A percentile compares a stretch with the other conserved stretches of the same genome.
These are phyloP conservation scores for Cyprinodon brontotheroides DNA, from an alignment of 2,113 vertebrate species.

Conservation along the genomic window DNA sequence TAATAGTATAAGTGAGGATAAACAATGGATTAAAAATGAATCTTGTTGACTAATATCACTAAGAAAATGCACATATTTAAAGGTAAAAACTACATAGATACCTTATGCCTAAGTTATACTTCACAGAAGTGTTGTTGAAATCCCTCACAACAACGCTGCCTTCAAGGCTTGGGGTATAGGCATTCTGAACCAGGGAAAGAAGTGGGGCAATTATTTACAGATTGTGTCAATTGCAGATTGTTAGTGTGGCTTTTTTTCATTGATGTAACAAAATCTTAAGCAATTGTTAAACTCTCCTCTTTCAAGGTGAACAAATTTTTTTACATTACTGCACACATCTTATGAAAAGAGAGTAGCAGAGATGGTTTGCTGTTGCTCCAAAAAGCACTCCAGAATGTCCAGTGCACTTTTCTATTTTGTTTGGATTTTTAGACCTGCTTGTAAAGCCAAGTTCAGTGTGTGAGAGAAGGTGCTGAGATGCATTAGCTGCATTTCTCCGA, in stretches of 20 bases:
- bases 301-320: not conserved
- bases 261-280: not conserved
- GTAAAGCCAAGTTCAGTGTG: not conserved
- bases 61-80: no score
- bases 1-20: no score
- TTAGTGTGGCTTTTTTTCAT: not conserved
- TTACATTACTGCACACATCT: slow-evolving; percentile 1
- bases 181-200: not conserved
- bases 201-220: not conserved
- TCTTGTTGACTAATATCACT: no score
- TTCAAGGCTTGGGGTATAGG: not conserved
- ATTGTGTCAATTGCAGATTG: not conserved
- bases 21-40: no score
- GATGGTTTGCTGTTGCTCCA: not conserved
- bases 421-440: not conserved
- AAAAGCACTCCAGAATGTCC: slow-evolving; percentile 3
- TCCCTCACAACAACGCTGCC: not conserved
- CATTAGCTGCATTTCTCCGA: not conserved
- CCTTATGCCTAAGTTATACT: no score
- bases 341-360: not conserved
- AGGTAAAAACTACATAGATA: no score
- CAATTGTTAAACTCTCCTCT: not conserved
- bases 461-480: not conserved
- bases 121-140: not conserved
- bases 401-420: not conserved